These are phyloP conservation scores for Phalloptychus januarius DNA, from an alignment of 2,797 vertebrate species.

Conservation along the genomic window DNA sequence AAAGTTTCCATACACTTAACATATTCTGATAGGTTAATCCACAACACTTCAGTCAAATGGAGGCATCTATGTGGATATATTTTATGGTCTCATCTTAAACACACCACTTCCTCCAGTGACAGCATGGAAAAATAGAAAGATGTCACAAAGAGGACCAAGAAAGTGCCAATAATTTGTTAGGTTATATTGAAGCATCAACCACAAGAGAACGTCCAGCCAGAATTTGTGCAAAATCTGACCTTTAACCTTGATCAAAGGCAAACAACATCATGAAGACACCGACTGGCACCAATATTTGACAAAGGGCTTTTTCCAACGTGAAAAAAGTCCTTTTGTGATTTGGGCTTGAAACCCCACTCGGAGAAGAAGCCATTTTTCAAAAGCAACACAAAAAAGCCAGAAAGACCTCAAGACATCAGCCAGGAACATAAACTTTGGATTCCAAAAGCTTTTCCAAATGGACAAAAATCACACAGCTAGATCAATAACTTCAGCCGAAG, in stretches of 20 bases:
- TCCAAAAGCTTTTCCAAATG: background rate
- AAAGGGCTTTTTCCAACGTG: background rate
- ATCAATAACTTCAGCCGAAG: background rate
- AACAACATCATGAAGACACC: background rate
- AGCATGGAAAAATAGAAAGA: background rate
- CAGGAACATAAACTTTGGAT: background rate
- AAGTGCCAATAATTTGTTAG: background rate
- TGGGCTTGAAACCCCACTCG: background rate
- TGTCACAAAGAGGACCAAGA: conserved; percentile 1
- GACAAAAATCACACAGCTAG: background rate
- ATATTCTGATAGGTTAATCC: background rate
- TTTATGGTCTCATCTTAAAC: background rate
- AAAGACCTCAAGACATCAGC: background rate
- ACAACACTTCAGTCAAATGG: background rate
- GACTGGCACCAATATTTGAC: background rate
- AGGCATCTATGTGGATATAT: background rate
- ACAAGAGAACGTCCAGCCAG: background rate
- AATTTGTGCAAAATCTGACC: background rate
- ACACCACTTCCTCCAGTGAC: background rate
- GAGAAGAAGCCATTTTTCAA: background rate
- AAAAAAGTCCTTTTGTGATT: background rate
- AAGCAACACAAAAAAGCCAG: background rate
- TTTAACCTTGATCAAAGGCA: background rate
- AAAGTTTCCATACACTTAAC: background rate
- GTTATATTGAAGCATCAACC: background rate